phyloP scores from a whole-genome alignment of 2,113 vertebrate species.

The Laticauda colubrina region DNA sequence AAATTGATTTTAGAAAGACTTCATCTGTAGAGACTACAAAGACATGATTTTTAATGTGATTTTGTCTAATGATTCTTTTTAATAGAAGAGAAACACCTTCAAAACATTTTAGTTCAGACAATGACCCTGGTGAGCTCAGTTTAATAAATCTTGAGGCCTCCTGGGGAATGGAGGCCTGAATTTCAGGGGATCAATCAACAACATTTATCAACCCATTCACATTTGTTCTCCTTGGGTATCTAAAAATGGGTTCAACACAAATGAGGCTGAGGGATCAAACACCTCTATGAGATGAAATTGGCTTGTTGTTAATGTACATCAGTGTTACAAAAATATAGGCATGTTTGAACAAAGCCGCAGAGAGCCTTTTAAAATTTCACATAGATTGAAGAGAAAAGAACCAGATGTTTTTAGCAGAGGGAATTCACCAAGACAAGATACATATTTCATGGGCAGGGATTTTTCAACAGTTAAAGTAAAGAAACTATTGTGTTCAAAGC shows the following conservation, averaged over 20 bases:
- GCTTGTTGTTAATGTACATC: constrained; percentile 69
- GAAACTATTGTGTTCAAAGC: constrained; percentile 58
- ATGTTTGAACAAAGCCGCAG: constrained; percentile 70
- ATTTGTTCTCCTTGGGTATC: constrained; percentile 65
- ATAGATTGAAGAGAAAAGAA: constrained; percentile 76
- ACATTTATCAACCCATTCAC: constrained; percentile 71
- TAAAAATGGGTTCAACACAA: constrained; percentile 72
- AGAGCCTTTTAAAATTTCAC: constrained; percentile 68
- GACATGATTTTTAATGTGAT: constrained; percentile 56
- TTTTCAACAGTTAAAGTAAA: constrained; percentile 59
- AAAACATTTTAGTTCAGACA: constrained; percentile 52
- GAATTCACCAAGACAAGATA: constrained; percentile 65
- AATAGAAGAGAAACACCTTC: constrained; percentile 60
- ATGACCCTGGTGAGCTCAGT: constrained; percentile 60
- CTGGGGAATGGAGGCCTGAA: constrained; percentile 60
- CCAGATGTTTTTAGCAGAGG: constrained; percentile 74
- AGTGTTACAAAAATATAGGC: constrained; percentile 77
- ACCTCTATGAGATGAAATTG: constrained; percentile 75
- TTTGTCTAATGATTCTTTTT: constrained; percentile 59
- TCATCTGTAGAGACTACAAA: constrained; percentile 58
- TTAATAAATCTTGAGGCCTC: constrained; percentile 62
- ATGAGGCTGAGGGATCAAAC: constrained; percentile 70
- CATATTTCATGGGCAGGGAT: constrained; percentile 66
- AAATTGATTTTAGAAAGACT: constrained; percentile 57
- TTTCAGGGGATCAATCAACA: constrained; percentile 72